Base-by-base conservation (phyloP, 2,888 invertebrate genomes). In the Caenorhabditis sinica region DNA sequence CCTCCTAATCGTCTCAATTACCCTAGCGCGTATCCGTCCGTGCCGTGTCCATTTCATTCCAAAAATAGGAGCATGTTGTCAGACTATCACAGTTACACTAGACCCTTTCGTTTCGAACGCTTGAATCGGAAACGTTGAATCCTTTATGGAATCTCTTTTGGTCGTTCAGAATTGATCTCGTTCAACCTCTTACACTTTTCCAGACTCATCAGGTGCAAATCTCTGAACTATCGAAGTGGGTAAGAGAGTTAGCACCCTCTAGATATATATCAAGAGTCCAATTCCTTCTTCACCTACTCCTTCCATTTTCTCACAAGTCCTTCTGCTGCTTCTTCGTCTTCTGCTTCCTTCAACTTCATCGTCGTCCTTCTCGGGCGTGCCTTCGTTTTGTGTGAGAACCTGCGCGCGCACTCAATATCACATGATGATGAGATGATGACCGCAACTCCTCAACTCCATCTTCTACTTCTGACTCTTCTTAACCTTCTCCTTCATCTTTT, bases 341-440 rank as follows among this genome's bases (percentile, higher is more conserved):
- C 72, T 72, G 53, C 79, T 63, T 79, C 65, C 56, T 79, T 69
- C 45, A 58, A 28, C 76, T 68, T 76, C 75, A 75, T 66, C 56
- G 63, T 56, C 56, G 56, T 66, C 65, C 65, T 65, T 65, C 49
- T 69, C 60, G 69, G 53, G 61, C 53, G 40, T 60, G 49, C 60
- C 66, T 63, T 33, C n/a, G 43, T 56, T 60, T 56, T 77, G 79
- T 79, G 79, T 79, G 79, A 79, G 79, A 79, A 79, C 79, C 63
- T 79, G 79, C 79, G 71, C 79, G 79, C 79, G 79, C 79, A 71
- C 79, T 79, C 79, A 72, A 79, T 79, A 79, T 79, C 79, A 79
- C 79, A 79, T 79, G 79, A 79, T 79, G 79, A 72, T 71, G 79
- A 45, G 79, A 63, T 79, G 79, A 79, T 69, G 77, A 71, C 72